Conservation (phyloP, 2,113 vertebrate genomes). For the Elgaria multicarinata region DNA sequence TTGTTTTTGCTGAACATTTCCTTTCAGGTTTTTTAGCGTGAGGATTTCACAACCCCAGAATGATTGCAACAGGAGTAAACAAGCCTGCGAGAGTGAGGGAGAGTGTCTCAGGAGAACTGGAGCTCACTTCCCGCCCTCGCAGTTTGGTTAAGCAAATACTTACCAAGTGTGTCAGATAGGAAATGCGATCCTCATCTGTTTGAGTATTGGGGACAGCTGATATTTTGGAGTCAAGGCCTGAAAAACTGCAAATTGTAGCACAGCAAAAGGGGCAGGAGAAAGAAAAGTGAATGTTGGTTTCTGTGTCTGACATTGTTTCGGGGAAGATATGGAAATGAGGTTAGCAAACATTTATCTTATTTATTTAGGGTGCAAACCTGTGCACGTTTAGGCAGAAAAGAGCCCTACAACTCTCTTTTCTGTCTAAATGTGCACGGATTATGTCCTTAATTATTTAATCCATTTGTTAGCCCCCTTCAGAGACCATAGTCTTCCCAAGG, state of each 20-base stretch:
- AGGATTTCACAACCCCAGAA: slow-evolving; percentile 78
- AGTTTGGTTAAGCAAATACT: slow-evolving; percentile 72
- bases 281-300: slow-evolving; percentile 20
- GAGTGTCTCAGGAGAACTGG: slow-evolving; percentile 72
- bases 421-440: too few relatives aligned
- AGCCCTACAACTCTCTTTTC: too few relatives aligned
- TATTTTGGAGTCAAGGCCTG: slow-evolving; percentile 31
- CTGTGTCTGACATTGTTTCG: neutral
- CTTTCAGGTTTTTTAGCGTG: slow-evolving; percentile 71
- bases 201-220: slow-evolving; percentile 40
- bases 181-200: slow-evolving; percentile 48
- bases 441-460: too few relatives aligned
- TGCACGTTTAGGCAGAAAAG: too few relatives aligned
- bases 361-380: too few relatives aligned
- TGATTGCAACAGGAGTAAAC: slow-evolving; percentile 75
- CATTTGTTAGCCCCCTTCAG: too few relatives aligned
- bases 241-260: neutral
- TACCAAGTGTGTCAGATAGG: slow-evolving; percentile 63
- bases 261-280: neutral
- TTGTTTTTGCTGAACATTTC: slow-evolving; percentile 74
- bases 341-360: neutral
- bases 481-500: too few relatives aligned
- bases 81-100: slow-evolving; percentile 47
- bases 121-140: slow-evolving; percentile 61
- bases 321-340: neutral